Evolutionary conservation across 2,797 vertebrate genomes (phyloP).

Genomic region (Melopsittacus undulatus): DNA sequence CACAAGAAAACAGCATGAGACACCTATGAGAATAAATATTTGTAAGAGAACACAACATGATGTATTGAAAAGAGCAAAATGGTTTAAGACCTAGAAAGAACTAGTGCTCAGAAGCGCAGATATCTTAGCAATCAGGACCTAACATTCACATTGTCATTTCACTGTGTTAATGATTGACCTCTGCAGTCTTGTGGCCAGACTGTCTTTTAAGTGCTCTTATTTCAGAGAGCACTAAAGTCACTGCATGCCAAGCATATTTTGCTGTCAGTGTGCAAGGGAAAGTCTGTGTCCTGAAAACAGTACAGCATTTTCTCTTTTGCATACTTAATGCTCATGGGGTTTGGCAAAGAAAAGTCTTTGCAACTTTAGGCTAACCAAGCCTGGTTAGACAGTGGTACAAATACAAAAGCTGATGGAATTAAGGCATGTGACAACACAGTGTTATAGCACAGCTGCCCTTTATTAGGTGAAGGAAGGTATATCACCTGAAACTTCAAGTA

Average conservation of each 20-base stretch:
- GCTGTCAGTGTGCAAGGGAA: background rate
- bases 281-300: background rate
- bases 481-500: background rate
- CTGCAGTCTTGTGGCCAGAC: background rate
- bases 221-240: background rate
- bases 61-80: background rate
- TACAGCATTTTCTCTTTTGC: background rate
- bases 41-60: background rate
- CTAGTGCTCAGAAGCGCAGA: background rate
- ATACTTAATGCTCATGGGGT: background rate
- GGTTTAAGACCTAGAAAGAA: background rate
- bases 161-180: background rate
- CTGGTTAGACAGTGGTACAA: background rate
- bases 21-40: background rate
- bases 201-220: background rate
- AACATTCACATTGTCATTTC: background rate
- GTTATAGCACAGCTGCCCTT: background rate
- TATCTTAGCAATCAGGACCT: background rate
- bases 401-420: background rate
- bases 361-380: background rate
- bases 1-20: background rate
- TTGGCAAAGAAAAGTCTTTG: background rate
- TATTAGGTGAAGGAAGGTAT: background rate
- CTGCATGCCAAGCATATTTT: background rate
- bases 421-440: background rate